Base-by-base conservation (phyloP, 2,888 invertebrate species). In the Drosophila mettleri region DNA sequence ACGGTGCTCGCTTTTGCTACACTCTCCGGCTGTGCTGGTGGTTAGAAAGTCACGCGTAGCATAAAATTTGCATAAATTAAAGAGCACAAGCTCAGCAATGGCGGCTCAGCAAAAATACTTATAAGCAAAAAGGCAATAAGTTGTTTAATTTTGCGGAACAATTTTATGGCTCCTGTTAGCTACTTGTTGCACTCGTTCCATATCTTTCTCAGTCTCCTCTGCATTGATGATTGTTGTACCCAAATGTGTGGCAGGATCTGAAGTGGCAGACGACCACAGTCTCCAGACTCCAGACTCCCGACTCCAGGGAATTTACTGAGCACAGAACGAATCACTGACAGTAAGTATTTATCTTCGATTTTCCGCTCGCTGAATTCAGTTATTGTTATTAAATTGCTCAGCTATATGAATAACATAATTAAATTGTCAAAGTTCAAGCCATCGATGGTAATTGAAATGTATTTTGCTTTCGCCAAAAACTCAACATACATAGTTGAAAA, bases 61-160 rank as follows among this genome's bases (percentile, higher is more conserved):
- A 76, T 85, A 71, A 76, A 79, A 87, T 84, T 87, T 84, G 60
- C 84, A 84, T 84, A 84, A 77, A 86, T 84, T 86, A 86, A 86
- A 69, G 66, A 64, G 57, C 66, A 73, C 67, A 64, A 53, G 55
- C 66, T 67, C 69, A 68, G 77, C 77, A 57, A 27, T 41, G 64
- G 55, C 60, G 61, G 33, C 46, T 38, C 29, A 46, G 33, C n/a
- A 61, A 41, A 69, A 72, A 66, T 68, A 24, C 45, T 52, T 39
- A 64, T 43, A 60, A 46, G 34, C 20, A 59, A 64, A 79, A 49
- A 38, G 63, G 43, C 71, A 74, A 87, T 82, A 82, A 77, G 64
- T 82, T 87, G 71, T 75, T 87, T 82, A 79, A 85, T 82, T 85
- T 79, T 64, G 73, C 74, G 68, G 74, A 69, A 82, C 79, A 60